A percentile compares a stretch with the other conserved stretches of the same genome.
These are phyloP conservation scores for Syngnathus scovelli DNA, from an alignment of 2,113 vertebrate genomes.

Conservation along the genomic window DNA sequence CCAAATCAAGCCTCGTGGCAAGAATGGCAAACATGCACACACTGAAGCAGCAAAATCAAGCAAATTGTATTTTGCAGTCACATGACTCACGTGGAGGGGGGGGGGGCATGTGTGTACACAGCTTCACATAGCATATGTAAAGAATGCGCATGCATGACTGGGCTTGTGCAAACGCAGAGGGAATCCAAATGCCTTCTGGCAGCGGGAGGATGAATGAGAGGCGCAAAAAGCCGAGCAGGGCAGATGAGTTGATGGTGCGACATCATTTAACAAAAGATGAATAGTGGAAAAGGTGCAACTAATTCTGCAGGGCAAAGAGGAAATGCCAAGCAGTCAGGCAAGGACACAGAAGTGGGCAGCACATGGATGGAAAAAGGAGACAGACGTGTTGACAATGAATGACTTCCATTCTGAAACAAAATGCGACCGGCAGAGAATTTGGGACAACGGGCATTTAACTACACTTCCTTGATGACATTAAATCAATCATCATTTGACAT, in stretches of 20 bases:
- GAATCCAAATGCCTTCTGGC: not conserved
- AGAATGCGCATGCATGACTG: slow-evolving; percentile 8
- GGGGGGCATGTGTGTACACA: slow-evolving; percentile 2
- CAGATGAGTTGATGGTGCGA: slow-evolving; percentile 21
- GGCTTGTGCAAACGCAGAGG: not conserved
- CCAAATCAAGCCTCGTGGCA: no score
- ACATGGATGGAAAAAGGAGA: slow-evolving; percentile 1
- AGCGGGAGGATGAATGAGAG: not conserved
- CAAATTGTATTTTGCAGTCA: not conserved
- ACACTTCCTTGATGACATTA: not conserved
- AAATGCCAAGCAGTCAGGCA: slow-evolving; percentile 33
- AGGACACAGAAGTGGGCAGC: slow-evolving; percentile 15
- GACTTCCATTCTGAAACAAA: not conserved
- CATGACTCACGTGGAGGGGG: not conserved
- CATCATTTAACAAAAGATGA: slow-evolving; percentile 7
- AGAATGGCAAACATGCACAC: not conserved
- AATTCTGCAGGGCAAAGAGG: slow-evolving; percentile 11
- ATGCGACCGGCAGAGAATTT: slow-evolving; percentile 24
- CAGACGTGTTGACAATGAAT: slow-evolving; percentile 9
- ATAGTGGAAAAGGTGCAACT: not conserved
- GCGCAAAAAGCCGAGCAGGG: slow-evolving; percentile 25
- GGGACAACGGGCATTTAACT: not conserved
- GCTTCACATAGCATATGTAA: slow-evolving; percentile 4
- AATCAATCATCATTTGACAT: not conserved
- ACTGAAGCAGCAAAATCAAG: not conserved